Evolutionary conservation across 1,140 invertebrate species (phyloP), one percentile per base, ranked within the genome.

Genomic region (Lethrus apterus): DNA sequence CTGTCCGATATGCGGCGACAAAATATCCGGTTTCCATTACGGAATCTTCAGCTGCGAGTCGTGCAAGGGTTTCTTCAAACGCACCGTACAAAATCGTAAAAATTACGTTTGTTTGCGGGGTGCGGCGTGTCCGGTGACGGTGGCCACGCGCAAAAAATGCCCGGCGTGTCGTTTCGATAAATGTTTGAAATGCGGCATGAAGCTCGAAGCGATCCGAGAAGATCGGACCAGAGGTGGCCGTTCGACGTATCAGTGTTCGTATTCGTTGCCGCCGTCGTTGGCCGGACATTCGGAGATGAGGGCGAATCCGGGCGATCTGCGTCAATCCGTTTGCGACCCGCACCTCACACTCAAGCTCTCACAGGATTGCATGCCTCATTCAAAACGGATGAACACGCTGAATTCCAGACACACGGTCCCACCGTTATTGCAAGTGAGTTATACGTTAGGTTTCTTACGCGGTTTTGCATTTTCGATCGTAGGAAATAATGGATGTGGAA

Each of bases 1-100:
- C 0, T 96, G 92, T 69, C 91, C 91, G 5, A 93, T 96, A 43
- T 96, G 92, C 63, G 91, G 90, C 0, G 92, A 96, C 66, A 90
- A 93, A 66, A 93, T 94, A 55, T 92, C 88, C 51, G 92, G 92
- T 8, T 93, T 93, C 67, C 91, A 95, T 66, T 95, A 95, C 62
- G 91, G 91, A 8, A 96, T 97, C 56, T 96, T 95, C 68, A 93
- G 91, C 8, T 98, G 93, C 70, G 93, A 98, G 65, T 93, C 89
- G 8, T 98, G 86, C 66, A 98, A 98, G 73, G 94, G 94, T 2
- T 98, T 98, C 69, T 98, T 98, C 71, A 97, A 98, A 68, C 77
- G 94, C 50, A 98, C 93, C 30, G 94, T 98, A 3, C 93, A 98
- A 72, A 98, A 98, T 66, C 81, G 93, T 40, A 96, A 97, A 70